Conservation (phyloP, 2,113 vertebrate genomes). For the Rhabdomys dilectus region DNA sequence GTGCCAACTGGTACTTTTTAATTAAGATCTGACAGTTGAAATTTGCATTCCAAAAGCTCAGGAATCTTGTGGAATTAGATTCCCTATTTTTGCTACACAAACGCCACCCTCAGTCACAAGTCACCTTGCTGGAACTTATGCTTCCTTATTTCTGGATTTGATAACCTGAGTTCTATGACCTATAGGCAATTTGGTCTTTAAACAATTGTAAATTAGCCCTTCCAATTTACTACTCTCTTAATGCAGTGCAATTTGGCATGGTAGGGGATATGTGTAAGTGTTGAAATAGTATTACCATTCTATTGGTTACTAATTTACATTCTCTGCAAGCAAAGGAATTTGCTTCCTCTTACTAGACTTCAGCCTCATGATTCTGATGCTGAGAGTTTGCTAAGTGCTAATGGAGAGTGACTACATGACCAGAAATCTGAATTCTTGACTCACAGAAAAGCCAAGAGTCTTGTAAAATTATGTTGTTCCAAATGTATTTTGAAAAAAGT, state of each 20-base stretch:
- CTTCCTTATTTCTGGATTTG: constrained; percentile 46
- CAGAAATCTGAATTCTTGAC: constrained; percentile 1
- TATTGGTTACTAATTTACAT: constrained; percentile 67
- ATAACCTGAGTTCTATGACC: not conserved
- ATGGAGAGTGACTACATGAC: not conserved
- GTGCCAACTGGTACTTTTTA: constrained; percentile 89
- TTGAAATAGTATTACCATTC: constrained; percentile 63
- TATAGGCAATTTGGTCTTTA: constrained; percentile 53
- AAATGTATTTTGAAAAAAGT: not conserved
- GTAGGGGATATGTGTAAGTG: constrained; percentile 64
- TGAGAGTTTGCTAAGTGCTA: not conserved
- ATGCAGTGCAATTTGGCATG: constrained; percentile 74
- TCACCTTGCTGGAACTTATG: not conserved
- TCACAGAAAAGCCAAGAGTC: not conserved
- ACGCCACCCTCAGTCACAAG: not conserved
- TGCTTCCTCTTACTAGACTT: constrained; percentile 56
- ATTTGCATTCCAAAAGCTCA: constrained; percentile 90
- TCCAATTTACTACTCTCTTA: constrained; percentile 78
- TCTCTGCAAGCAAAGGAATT: constrained; percentile 49
- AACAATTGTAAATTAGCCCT: constrained; percentile 53
- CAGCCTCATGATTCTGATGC: constrained; percentile 40
- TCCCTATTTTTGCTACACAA: constrained; percentile 70
- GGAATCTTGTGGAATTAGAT: constrained; percentile 79
- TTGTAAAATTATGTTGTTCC: not conserved
- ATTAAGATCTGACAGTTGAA: constrained; percentile 88